phyloP scores from a whole-genome alignment of 2,797 vertebrate genomes.

The Acomys russatus region DNA sequence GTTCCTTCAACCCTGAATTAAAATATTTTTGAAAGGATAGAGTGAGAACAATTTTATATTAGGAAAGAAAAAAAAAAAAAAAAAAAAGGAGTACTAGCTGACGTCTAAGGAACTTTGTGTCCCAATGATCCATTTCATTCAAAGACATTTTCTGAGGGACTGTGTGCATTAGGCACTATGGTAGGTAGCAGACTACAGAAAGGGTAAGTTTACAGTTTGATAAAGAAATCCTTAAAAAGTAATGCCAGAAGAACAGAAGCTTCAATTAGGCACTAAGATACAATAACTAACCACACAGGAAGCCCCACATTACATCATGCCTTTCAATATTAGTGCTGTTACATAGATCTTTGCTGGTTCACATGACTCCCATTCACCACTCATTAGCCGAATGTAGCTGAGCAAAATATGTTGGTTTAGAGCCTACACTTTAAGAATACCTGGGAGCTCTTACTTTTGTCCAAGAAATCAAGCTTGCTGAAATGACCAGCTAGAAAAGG shows the following conservation, averaged over 20 bases:
- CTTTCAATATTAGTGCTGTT: background rate
- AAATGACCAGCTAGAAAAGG: background rate
- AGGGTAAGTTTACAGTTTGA: background rate
- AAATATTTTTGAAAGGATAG: background rate
- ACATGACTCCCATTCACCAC: background rate
- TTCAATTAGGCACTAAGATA: background rate
- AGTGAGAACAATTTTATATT: conserved; percentile 30
- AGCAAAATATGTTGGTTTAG: background rate
- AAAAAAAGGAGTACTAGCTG: background rate
- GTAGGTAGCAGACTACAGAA: background rate
- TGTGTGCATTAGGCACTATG: background rate
- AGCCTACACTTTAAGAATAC: background rate
- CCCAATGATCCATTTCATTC: background rate
- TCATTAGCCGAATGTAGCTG: background rate
- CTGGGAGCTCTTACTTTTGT: background rate
- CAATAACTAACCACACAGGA: background rate
- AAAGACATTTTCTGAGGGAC: conserved; percentile 5
- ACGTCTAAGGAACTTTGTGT: background rate
- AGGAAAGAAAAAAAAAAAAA: background rate
- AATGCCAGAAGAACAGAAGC: background rate
- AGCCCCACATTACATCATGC: background rate
- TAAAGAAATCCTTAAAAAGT: background rate
- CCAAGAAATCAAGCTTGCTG: conserved; percentile 1
- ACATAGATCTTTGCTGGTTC: background rate
- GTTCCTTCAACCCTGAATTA: background rate